Percentiles rank a stretch among this genome's conserved stretches.
These are phyloP conservation scores for Galbula dea DNA, from an alignment of 2,113 vertebrate species.

Conservation along the genomic window DNA sequence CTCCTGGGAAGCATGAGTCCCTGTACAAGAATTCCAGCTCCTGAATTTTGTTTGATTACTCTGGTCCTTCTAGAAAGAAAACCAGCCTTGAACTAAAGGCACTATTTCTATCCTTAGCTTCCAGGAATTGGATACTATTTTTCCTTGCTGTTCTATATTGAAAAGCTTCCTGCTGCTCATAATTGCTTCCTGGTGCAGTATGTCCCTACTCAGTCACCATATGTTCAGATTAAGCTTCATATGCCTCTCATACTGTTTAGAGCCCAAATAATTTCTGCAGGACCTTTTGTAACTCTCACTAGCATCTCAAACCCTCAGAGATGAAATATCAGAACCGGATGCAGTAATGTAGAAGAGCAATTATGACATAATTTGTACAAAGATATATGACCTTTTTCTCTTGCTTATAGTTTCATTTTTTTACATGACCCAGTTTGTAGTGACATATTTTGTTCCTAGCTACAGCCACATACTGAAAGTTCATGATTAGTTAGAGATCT, in stretches of 20 bases:
- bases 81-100: not conserved
- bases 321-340: not conserved
- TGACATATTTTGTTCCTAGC: not conserved
- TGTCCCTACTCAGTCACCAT: not conserved
- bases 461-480: not conserved
- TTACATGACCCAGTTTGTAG: not conserved
- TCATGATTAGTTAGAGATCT: not conserved
- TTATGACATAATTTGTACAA: not conserved
- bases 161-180: not conserved
- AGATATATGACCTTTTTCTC: not conserved
- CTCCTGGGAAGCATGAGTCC: not conserved
- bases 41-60: not conserved
- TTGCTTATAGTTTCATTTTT: not conserved
- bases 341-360: not conserved
- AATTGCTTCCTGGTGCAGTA: not conserved
- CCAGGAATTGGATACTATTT: not conserved
- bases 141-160: not conserved
- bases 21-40: not conserved
- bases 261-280: not conserved
- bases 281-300: not conserved
- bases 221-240: not conserved
- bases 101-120: conserved; percentile 1
- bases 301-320: not conserved
- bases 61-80: not conserved
- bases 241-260: not conserved